Evolutionary conservation across 2,797 vertebrate species (phyloP).

Genomic region (Urosaurus nigricauda): DNA sequence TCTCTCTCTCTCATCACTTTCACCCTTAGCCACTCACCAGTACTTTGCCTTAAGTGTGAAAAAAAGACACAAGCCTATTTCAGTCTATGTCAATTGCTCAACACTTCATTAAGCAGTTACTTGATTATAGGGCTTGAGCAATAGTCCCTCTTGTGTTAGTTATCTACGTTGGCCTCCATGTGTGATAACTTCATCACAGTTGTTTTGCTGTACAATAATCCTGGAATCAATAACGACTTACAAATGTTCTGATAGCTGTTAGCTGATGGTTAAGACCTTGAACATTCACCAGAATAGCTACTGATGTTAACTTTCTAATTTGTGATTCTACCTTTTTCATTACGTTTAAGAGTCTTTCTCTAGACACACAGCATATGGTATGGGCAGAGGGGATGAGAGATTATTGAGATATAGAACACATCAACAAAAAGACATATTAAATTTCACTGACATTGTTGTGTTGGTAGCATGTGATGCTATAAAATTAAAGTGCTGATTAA

Average conservation of each 20-base stretch:
- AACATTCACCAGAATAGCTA: slow-evolving; percentile 25
- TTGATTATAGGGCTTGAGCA: slow-evolving; percentile 9
- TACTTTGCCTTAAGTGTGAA: neutral
- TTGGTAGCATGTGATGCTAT: slow-evolving; percentile 44
- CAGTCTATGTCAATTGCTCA: neutral
- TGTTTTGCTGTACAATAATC: neutral
- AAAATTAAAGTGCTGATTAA: slow-evolving; percentile 70
- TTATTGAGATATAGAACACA: slow-evolving; percentile 69
- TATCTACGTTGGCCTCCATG: neutral
- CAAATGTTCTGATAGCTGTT: slow-evolving; percentile 16
- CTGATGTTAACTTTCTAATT: slow-evolving; percentile 6
- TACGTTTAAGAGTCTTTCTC: slow-evolving; percentile 65
- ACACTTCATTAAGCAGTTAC: slow-evolving; percentile 4
- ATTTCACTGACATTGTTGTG: slow-evolving; percentile 64
- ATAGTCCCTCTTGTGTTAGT: neutral
- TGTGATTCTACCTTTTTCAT: slow-evolving; percentile 59
- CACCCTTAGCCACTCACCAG: neutral
- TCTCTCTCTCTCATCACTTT: too few relatives aligned
- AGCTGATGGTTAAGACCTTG: rapidly evolving
- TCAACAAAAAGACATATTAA: slow-evolving; percentile 65
- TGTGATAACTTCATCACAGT: neutral
- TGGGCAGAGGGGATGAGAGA: slow-evolving; percentile 64
- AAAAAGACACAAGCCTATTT: neutral
- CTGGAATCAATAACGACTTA: neutral
- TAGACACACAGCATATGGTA: slow-evolving; percentile 60